Conservation (phyloP, 2,113 vertebrate species). For the Lethenteron reissneri region DNA sequence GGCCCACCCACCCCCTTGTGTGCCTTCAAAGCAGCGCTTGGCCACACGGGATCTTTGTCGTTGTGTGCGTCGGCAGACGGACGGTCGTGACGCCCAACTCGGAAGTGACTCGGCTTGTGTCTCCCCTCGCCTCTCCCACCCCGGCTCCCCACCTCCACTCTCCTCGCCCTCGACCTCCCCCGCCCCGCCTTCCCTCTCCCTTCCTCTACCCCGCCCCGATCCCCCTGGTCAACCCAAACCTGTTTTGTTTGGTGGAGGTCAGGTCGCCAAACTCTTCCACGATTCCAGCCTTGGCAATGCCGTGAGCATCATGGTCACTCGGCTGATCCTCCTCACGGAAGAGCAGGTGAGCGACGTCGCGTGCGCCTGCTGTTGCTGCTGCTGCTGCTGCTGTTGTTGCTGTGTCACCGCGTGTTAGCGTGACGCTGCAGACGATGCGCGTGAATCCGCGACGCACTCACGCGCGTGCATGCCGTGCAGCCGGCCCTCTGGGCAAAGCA, state of each 20-base stretch:
- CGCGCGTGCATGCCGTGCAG: no score
- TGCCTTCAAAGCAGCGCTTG: no score
- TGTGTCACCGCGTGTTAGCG: not conserved
- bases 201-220: not conserved
- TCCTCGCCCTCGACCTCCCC: not conserved
- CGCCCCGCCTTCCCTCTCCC: not conserved
- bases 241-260: conserved; percentile 66
- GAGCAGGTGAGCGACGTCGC: conserved; percentile 48
- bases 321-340: conserved; percentile 81
- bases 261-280: conserved; percentile 99
- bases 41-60: no score
- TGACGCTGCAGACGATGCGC: not conserved
- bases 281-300: conserved; percentile 98
- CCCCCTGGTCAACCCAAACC: not conserved
- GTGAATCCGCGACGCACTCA: not conserved
- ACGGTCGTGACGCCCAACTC: no score
- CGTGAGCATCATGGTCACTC: conserved; percentile 81
- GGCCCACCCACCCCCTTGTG: no score
- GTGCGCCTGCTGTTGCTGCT: not conserved
- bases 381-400: conserved; percentile 8
- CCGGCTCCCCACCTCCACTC: not conserved
- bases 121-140: not conserved
- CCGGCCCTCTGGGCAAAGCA: not conserved
- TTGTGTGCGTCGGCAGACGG: no score
- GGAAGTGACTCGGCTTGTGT: not conserved